Evolutionary conservation across 2,888 invertebrate species (phyloP).

Genomic region (Cheilosia variabilis): DNA sequence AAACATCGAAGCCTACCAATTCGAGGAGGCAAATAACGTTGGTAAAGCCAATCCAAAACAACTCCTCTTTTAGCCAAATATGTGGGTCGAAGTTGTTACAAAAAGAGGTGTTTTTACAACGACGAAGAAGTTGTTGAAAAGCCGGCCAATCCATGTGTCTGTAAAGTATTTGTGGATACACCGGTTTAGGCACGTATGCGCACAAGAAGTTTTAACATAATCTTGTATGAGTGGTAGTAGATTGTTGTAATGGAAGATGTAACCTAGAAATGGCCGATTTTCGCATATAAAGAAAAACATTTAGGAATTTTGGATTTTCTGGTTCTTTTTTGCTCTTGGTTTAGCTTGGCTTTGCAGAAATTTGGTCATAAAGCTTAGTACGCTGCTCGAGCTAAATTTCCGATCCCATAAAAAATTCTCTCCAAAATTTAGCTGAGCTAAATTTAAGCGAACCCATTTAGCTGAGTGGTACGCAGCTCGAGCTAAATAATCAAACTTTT

Average conservation of each 20-base stretch:
- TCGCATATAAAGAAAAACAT: no score
- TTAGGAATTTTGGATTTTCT: no score
- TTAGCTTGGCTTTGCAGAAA: no score
- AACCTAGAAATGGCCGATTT: neutral
- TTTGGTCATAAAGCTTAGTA: no score
- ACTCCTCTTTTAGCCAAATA: constrained; percentile 58
- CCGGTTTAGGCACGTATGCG: constrained; percentile 42
- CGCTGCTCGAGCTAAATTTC: no score
- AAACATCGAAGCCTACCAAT: neutral
- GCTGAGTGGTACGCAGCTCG: no score
- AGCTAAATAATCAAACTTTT: no score
- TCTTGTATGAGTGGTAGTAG: no score
- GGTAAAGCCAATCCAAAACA: constrained; percentile 16
- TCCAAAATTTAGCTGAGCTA: no score
- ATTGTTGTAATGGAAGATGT: neutral
- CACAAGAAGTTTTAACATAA: constrained; percentile 1
- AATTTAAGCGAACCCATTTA: no score
- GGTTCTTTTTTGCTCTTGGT: no score
- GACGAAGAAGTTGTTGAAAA: constrained; percentile 21
- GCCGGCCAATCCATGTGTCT: constrained; percentile 50
- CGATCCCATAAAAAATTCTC: no score
- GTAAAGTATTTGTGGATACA: constrained; percentile 24
- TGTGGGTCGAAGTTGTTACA: constrained; percentile 71
- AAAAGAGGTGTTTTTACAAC: constrained; percentile 5
- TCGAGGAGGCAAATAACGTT: constrained; percentile 29